A percentile compares a stretch with the other conserved stretches of the same genome.
phyloP scores from a whole-genome alignment of 2,797 vertebrate genomes.

The Cheirogaleus major region DNA sequence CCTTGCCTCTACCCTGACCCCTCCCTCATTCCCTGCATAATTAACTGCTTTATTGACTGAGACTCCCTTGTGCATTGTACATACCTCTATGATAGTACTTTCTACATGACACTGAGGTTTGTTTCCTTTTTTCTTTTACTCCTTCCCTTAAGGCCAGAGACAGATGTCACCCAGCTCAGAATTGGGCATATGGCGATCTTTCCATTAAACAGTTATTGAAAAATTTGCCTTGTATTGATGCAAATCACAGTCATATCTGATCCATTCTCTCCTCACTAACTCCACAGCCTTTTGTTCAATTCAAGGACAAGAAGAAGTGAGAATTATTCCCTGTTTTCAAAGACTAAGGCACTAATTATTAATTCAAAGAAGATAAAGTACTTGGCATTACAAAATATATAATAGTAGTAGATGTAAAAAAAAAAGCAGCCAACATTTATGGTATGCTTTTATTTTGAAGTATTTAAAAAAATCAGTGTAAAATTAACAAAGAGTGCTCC shows the following conservation, averaged over 20 bases:
- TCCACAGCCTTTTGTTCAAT: background rate
- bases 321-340: slow-evolving; percentile 38
- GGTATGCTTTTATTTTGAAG: slow-evolving; percentile 25
- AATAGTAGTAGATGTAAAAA: background rate
- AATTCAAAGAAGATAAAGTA: slow-evolving; percentile 29
- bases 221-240: background rate
- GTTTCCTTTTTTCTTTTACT: background rate
- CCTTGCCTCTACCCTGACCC: background rate
- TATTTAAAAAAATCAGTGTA: background rate
- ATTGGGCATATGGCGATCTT: background rate
- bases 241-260: background rate
- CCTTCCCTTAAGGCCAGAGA: background rate
- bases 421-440: background rate
- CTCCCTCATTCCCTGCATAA: background rate
- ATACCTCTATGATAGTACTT: background rate
- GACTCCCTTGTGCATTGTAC: background rate
- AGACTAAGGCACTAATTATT: background rate
- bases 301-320: slow-evolving; percentile 26
- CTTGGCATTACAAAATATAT: slow-evolving; percentile 20
- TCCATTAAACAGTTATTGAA: background rate
- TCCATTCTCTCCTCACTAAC: background rate
- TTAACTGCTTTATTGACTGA: background rate
- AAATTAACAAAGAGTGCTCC: background rate
- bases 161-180: background rate
- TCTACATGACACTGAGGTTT: background rate